Conservation (phyloP, 2,113 vertebrate species). For the Cebus imitator region DNA sequence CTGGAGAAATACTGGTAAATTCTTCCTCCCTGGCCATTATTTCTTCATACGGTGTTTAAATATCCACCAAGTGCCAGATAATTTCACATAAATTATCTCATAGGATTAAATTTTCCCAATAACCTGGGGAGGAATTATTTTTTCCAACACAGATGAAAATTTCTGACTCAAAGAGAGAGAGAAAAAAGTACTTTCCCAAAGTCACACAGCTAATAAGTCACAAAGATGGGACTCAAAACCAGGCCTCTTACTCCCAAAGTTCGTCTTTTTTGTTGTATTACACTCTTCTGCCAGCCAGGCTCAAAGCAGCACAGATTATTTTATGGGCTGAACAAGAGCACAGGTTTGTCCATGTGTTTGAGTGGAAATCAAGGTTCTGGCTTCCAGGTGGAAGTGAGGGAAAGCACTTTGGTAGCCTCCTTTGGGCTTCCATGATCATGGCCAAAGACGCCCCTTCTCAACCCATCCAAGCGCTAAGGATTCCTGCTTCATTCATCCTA, state of each 20-base stretch:
- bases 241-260: not conserved
- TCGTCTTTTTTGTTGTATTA: not conserved
- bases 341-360: not conserved
- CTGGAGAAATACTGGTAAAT: not conserved
- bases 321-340: not conserved
- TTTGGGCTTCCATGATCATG: not conserved
- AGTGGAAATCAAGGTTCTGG: not conserved
- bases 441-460: not conserved
- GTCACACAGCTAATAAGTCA: not conserved
- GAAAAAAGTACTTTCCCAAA: not conserved
- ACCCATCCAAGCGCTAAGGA: not conserved
- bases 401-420: not conserved
- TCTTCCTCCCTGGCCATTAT: not conserved
- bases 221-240: not conserved
- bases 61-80: not conserved
- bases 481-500: not conserved
- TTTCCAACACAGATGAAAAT: slow-evolving; percentile 1
- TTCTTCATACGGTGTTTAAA: not conserved
- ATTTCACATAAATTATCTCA: not conserved
- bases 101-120: not conserved
- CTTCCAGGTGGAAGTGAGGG: not conserved
- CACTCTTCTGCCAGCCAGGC: not conserved
- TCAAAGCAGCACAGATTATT: not conserved
- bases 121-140: not conserved
- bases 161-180: not conserved